A percentile compares a stretch with the other conserved stretches of the same genome.
Evolutionary conservation across 2,888 invertebrate species (phyloP).

Genomic region (Drosophila quinaria): DNA sequence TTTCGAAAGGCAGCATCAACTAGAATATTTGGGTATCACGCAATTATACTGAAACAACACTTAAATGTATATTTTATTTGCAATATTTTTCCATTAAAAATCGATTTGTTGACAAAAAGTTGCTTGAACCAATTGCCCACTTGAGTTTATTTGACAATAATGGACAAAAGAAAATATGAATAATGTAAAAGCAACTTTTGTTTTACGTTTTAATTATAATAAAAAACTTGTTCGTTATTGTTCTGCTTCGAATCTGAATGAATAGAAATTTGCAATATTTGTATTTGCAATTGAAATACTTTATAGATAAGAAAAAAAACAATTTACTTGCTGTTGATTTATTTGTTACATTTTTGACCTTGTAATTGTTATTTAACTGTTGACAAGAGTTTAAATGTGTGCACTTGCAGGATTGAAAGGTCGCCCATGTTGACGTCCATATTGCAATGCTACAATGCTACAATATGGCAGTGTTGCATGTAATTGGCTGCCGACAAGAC

Average conservation of each 20-base stretch:
- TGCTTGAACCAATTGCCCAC: background rate
- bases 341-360: slow-evolving; percentile 20
- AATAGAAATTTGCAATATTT: slow-evolving; percentile 1
- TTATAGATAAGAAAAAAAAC: background rate
- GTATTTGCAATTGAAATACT: background rate
- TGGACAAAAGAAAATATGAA: background rate
- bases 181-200: slow-evolving; percentile 12
- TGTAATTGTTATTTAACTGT: slow-evolving; percentile 33
- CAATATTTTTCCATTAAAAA: background rate
- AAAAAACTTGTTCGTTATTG: background rate
- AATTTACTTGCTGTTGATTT: slow-evolving; percentile 10
- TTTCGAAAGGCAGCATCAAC: too few species aligned
- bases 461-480: slow-evolving; percentile 29
- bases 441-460: slow-evolving; percentile 10
- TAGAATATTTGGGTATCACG: background rate
- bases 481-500: slow-evolving; percentile 50
- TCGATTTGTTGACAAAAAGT: background rate
- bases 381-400: slow-evolving; percentile 16
- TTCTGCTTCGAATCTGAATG: background rate
- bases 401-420: background rate
- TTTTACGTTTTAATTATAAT: slow-evolving; percentile 1
- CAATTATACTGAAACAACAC: background rate
- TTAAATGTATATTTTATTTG: background rate
- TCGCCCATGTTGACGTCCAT: background rate
- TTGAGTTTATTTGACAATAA: background rate